Percentiles rank a stretch among this genome's conserved stretches.
These are phyloP conservation scores for Ptilodon capucinus DNA, from an alignment of 2,888 invertebrate genomes.

Conservation along the genomic window DNA sequence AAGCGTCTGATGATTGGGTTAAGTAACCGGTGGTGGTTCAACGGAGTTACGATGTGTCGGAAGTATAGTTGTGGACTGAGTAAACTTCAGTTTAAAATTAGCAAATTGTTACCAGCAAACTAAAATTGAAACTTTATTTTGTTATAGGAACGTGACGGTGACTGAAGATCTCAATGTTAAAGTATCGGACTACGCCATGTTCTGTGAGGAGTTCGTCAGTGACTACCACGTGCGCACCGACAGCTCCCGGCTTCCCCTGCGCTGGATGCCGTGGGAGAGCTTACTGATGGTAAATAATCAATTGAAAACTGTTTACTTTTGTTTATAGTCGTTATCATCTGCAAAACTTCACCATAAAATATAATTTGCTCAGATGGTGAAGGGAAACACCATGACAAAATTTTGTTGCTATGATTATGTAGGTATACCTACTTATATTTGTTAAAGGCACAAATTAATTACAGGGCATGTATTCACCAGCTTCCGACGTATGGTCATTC, in stretches of 20 bases:
- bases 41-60: too few relatives aligned
- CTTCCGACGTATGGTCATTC: slow-evolving; percentile 96
- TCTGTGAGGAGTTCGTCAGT: slow-evolving; percentile 88
- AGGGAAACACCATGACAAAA: too few relatives aligned
- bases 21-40: too few relatives aligned
- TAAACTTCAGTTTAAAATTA: too few relatives aligned
- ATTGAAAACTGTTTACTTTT: not conserved
- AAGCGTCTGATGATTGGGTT: too few relatives aligned
- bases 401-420: too few relatives aligned
- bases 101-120: too few relatives aligned
- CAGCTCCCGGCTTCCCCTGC: slow-evolving; percentile 90
- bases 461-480: slow-evolving; percentile 93
- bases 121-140: slow-evolving; percentile 3
- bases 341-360: too few relatives aligned
- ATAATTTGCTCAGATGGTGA: too few relatives aligned
- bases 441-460: slow-evolving; percentile 22
- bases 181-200: slow-evolving; percentile 93
- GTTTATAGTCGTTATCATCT: not conserved
- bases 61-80: too few relatives aligned
- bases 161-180: slow-evolving; percentile 90
- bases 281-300: slow-evolving; percentile 85
- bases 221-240: slow-evolving; percentile 94
- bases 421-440: too few relatives aligned
- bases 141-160: slow-evolving; percentile 91
- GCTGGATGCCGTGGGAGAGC: slow-evolving; percentile 98